Percentiles rank a stretch among this genome's conserved stretches.
Evolutionary conservation across 2,113 vertebrate species (phyloP).

Genomic region (Tapirus terrestris): DNA sequence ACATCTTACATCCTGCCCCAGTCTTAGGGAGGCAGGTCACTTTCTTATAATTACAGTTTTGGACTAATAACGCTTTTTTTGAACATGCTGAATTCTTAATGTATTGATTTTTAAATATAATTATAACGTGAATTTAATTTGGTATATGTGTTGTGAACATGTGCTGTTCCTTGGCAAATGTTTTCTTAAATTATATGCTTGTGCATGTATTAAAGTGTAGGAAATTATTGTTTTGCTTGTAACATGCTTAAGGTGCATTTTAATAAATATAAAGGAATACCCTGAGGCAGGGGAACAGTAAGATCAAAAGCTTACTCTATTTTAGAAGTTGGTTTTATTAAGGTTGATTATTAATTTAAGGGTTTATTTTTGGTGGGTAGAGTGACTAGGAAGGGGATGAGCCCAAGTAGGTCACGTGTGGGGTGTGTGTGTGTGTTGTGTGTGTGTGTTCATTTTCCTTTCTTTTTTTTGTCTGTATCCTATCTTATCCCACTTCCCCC

Average conservation of each 20-base stretch:
- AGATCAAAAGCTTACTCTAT: constrained; percentile 82
- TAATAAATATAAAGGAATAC: constrained; percentile 75
- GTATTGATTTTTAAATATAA: constrained; percentile 82
- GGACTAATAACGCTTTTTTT: constrained; percentile 80
- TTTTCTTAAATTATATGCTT: constrained; percentile 80
- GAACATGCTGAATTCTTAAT: constrained; percentile 83
- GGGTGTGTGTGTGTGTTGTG: background rate
- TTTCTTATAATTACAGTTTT: constrained; percentile 83
- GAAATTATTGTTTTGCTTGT: constrained; percentile 86
- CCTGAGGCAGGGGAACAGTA: constrained; percentile 65
- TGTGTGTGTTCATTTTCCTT: background rate
- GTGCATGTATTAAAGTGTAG: constrained; percentile 76
- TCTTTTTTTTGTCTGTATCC: background rate
- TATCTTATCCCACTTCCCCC: constrained; percentile 19
- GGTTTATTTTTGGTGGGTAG: constrained; percentile 74
- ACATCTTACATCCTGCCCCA: constrained; percentile 41
- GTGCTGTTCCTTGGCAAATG: constrained; percentile 76
- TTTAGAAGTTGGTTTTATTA: constrained; percentile 78
- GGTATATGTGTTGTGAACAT: constrained; percentile 80
- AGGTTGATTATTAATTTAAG: constrained; percentile 79
- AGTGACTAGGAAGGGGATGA: constrained; percentile 59
- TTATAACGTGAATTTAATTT: constrained; percentile 77
- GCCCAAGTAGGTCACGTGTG: background rate
- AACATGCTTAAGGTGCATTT: constrained; percentile 72
- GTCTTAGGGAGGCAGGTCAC: constrained; percentile 67